Percentiles rank a stretch among this genome's conserved stretches.
phyloP scores from a whole-genome alignment of 2,113 vertebrate species.

The Nothobranchius furzeri region DNA sequence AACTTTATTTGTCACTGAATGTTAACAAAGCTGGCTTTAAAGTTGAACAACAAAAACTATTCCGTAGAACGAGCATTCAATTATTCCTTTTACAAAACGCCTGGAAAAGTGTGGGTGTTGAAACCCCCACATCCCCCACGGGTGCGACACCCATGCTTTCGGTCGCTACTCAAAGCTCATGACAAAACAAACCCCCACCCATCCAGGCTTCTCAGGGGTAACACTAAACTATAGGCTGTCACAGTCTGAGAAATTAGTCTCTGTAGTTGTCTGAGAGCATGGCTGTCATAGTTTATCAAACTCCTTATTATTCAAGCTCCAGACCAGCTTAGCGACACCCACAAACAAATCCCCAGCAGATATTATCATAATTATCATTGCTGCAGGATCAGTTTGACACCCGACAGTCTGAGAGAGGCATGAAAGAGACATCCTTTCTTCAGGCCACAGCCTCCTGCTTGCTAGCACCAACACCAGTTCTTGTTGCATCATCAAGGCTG shows the following conservation, averaged over 20 bases:
- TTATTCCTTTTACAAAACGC: too few species aligned
- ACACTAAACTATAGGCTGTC: conserved; percentile 39
- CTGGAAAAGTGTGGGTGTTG: too few species aligned
- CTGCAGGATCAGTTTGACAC: conserved; percentile 54
- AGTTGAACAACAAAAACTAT: too few species aligned
- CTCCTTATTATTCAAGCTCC: conserved; percentile 19
- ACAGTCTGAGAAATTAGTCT: conserved; percentile 51
- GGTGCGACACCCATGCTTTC: too few species aligned
- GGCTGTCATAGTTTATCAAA: conserved; percentile 54
- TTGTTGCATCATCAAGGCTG: conserved; percentile 43
- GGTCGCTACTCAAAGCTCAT: too few species aligned
- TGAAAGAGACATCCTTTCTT: conserved; percentile 46
- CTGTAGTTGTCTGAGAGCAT: conserved; percentile 37
- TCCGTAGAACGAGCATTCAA: too few species aligned
- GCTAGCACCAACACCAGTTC: conserved; percentile 27
- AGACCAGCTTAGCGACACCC: conserved; percentile 20
- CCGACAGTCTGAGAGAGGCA: conserved; percentile 28
- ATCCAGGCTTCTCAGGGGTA: conserved; percentile 26
- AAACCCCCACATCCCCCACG: too few species aligned
- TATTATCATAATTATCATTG: conserved; percentile 35
- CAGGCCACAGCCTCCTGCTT: conserved; percentile 7
- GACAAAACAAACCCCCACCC: conserved; percentile 4
- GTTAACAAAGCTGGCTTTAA: too few species aligned
- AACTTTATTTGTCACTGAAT: too few species aligned
- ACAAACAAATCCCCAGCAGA: conserved; percentile 34